Percentiles rank a stretch among this genome's conserved stretches.
phyloP scores from a whole-genome alignment of 2,797 vertebrate genomes.

The Phataginus tricuspis region DNA sequence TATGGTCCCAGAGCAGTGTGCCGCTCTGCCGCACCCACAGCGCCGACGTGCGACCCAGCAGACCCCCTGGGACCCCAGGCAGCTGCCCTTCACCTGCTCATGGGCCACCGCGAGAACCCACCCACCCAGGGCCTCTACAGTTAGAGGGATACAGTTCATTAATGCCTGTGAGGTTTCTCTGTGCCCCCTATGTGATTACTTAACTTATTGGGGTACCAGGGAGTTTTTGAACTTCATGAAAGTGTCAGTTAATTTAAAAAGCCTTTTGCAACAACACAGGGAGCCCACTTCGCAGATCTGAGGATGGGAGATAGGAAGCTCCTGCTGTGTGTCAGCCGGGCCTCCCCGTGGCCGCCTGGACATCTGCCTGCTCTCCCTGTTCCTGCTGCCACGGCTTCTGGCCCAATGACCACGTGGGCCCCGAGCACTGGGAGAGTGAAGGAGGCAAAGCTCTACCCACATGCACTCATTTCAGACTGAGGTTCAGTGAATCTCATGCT shows the following conservation, averaged over 20 bases:
- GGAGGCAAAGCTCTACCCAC: accelerated
- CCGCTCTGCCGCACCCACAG: accelerated
- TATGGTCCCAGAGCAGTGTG: accelerated
- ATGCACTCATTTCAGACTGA: accelerated
- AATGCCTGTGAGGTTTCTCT: neutral
- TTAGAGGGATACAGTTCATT: neutral
- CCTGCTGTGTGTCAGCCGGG: too few species aligned
- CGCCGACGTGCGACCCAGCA: accelerated
- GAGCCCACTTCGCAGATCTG: neutral
- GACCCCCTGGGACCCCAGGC: accelerated
- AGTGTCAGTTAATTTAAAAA: neutral
- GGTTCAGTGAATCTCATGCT: accelerated
- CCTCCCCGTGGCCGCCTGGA: accelerated
- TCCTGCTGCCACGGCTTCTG: accelerated
- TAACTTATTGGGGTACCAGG: neutral
- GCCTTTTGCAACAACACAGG: neutral
- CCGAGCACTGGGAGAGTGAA: accelerated
- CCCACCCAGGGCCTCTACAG: too few species aligned
- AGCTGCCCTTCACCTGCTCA: too few species aligned
- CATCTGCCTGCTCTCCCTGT: accelerated
- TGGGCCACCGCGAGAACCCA: too few species aligned
- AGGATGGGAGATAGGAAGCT: neutral
- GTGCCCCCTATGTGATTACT: neutral
- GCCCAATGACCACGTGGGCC: accelerated
- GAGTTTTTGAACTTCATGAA: neutral